phyloP scores from a whole-genome alignment of 2,113 vertebrate species.

The Platanista minor region DNA sequence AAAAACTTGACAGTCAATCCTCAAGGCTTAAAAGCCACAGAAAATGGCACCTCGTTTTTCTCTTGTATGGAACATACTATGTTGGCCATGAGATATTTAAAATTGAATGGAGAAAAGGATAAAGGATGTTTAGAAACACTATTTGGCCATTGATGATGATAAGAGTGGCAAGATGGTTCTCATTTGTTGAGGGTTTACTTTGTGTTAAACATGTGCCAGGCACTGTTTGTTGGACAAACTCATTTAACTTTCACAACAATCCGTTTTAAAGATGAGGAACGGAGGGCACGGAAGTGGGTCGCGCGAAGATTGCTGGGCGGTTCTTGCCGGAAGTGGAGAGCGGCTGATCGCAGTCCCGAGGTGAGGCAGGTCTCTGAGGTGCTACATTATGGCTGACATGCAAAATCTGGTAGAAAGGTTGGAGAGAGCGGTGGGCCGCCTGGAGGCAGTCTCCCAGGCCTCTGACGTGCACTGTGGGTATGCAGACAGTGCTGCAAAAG shows the following conservation, averaged over 20 bases:
- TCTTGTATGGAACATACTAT: not conserved
- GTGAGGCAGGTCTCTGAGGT: no score
- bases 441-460: slow-evolving; percentile 85
- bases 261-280: not conserved
- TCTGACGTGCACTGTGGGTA: slow-evolving; percentile 68
- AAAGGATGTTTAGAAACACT: not conserved
- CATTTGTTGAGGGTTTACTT: not conserved
- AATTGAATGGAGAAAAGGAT: not conserved
- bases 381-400: slow-evolving; percentile 86
- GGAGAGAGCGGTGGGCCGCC: slow-evolving; percentile 91
- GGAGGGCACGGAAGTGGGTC: no score
- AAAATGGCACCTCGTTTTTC: not conserved
- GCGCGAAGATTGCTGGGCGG: no score
- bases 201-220: not conserved
- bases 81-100: not conserved
- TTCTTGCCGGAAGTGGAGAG: no score
- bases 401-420: slow-evolving; percentile 91
- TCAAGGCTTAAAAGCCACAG: not conserved
- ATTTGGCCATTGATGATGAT: not conserved
- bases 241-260: not conserved
- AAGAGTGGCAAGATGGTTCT: not conserved
- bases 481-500: slow-evolving; percentile 77
- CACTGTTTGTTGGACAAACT: not conserved
- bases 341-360: no score
- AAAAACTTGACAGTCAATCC: not conserved